Base-by-base conservation (phyloP, 2,888 invertebrate genomes). In the Notodonta ziczac region DNA sequence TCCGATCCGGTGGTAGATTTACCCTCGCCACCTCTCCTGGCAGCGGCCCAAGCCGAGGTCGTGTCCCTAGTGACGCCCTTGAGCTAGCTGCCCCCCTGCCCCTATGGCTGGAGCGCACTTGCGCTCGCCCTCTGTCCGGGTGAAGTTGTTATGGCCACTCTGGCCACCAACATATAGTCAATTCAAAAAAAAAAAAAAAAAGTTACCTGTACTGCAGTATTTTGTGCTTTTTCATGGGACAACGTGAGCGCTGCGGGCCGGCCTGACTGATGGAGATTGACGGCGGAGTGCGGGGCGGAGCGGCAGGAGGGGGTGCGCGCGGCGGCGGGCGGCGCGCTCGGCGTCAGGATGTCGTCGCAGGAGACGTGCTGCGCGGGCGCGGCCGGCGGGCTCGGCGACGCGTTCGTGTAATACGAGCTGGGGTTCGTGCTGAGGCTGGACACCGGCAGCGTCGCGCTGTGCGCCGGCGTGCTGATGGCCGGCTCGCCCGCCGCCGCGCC, bases 331-430 rank as follows among this genome's bases (percentile, higher is more conserved):
- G 86, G 80, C 51, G 89, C 84, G n/a, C 84, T 70, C 2, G 89
- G 85, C 16, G 91, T 85, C 42, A 93, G 88, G 73, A 93, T 93
- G 75, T 93, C 93, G 74, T 93, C 93, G 72, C 92, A 93, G 63
- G 93, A 93, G 54, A 89, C 86, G 80, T 93, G 92, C 70, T 88
- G 87, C 50, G 86, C 87, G 32, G 90, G 81, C 57, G 83, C 86
- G 40, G 86, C 87, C 6, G 95, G 95, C 48, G 95, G 95, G 77
- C 94, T 94, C 59, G 95, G 95, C 67, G 95, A 91, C 56, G 93
- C 95, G 84, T 95, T 95, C 50, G 95, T 95, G 80, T 95, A 95
- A 85, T 95, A 95, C 73, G 95, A 95, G 82, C 92, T 92, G 46
- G 90, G 90, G 79, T 93, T 94, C 46, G 91, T 93, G 78, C 94